Percentiles rank a stretch among this genome's conserved stretches.
Evolutionary conservation across 2,113 vertebrate species (phyloP).

Genomic region (Cynopterus brachyotis): DNA sequence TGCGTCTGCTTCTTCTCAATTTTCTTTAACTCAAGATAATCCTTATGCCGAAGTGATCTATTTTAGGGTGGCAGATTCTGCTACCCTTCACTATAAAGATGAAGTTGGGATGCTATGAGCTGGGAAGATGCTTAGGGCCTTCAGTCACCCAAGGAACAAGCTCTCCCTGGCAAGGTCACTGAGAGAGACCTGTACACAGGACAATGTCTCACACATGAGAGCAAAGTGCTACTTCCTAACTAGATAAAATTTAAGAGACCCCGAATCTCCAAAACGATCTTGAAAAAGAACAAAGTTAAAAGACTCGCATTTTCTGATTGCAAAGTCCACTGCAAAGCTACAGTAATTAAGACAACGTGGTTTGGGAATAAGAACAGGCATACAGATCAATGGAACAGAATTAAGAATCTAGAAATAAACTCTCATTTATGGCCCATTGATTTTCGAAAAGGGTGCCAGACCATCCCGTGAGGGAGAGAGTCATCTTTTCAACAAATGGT

Average conservation of each 20-base stretch:
- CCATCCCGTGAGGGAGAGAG: neutral
- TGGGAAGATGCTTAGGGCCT: neutral
- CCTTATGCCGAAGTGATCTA: neutral
- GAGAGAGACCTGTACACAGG: neutral
- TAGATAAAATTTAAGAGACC: neutral
- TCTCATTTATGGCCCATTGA: neutral
- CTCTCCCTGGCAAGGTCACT: neutral
- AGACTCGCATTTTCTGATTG: neutral
- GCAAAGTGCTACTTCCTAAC: neutral
- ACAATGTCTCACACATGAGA: neutral
- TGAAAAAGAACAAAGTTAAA: neutral
- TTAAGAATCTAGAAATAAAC: neutral
- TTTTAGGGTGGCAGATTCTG: neutral
- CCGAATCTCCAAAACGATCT: neutral
- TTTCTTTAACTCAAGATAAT: neutral
- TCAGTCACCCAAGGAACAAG: neutral
- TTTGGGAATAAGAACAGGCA: neutral
- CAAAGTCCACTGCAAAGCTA: neutral
- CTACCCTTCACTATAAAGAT: neutral
- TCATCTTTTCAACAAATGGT: neutral
- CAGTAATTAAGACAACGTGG: neutral
- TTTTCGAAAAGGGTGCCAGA: neutral
- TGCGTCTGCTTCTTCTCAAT: neutral
- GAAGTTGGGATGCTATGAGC: neutral
- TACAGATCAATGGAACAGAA: neutral